Evolutionary conservation across 2,888 invertebrate genomes (phyloP).

Genomic region (Drosophila merina): DNA sequence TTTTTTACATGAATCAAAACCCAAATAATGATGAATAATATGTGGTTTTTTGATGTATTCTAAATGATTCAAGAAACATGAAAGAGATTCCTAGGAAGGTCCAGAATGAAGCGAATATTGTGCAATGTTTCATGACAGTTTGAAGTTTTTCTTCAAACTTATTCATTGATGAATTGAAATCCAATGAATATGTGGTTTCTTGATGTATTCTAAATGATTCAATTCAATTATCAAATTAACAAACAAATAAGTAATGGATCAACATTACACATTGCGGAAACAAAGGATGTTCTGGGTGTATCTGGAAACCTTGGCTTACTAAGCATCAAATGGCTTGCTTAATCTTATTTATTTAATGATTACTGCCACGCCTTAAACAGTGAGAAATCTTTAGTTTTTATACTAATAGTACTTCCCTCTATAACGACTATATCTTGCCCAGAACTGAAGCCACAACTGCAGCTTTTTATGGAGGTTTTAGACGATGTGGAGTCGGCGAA

Average conservation of each 20-base stretch:
- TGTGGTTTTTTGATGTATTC: too few species aligned
- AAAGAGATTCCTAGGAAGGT: too few species aligned
- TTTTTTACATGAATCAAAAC: too few species aligned
- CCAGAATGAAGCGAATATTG: too few species aligned
- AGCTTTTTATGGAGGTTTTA: slow-evolving; percentile 25
- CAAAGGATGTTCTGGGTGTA: not conserved
- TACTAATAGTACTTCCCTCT: too few species aligned
- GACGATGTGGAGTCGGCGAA: slow-evolving; percentile 21
- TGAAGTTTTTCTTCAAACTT: too few species aligned
- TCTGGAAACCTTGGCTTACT: slow-evolving; percentile 16
- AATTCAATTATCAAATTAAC: slow-evolving; percentile 12
- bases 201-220: slow-evolving; percentile 20
- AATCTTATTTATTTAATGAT: not conserved
- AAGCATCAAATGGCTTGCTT: not conserved
- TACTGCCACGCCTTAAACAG: slow-evolving; percentile 18
- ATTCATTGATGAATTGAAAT: not conserved
- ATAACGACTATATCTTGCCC: too few species aligned
- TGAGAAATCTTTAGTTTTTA: not conserved
- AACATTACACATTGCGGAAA: slow-evolving; percentile 15
- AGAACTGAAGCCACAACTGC: slow-evolving; percentile 56
- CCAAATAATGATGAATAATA: too few species aligned
- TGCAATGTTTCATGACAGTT: too few species aligned
- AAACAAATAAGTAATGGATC: not conserved
- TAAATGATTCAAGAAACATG: too few species aligned
- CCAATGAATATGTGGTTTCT: slow-evolving; percentile 21